Evolutionary conservation across 2,888 invertebrate species (phyloP), one percentile per base, ranked within the genome.

Genomic region (Spialia ferax): DNA sequence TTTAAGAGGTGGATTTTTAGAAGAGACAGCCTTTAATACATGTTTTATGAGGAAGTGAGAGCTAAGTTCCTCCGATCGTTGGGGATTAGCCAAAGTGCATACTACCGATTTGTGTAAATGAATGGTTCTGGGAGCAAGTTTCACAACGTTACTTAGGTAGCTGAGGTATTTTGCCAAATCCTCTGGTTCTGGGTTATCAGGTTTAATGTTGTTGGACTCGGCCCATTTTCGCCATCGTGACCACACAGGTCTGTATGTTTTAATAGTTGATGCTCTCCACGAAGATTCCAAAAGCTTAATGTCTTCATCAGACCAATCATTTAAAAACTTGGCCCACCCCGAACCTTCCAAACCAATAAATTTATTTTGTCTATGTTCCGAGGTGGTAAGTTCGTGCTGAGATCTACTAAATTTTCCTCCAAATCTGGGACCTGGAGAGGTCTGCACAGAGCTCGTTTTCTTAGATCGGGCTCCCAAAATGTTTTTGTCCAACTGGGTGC

Each of bases 31-130:
- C 13, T 50, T 50, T 11, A 50, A 11, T 5, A 50, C 22, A 13
- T 50, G 50, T 22, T 50, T 50, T 11, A 22, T 22, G 11, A 73
- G 13, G 11, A 52, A 62, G 45, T 66, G 66, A 10, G 66, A 54
- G 6, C 59, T 18, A 15, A 69, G 8, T 11, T 18, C 15, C 13
- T 8, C 42, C 38, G 23, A 13, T 18, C 6, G 22, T 23, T 20
- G 23, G 4, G 62, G 65, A 32, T 69, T 63, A 8, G 69, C 29
- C 23, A 69, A 59, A 6, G 63, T 69, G 1, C 32, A 54, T 35
- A 69, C 54, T 11, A 67, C 66, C 8, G 69, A 69, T 26, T 69
- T 69, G 18, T 69, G 69, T 13, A 69, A 38, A 23, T 29, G 29
- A 15, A 67, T 67, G 15, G 69, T 69, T 15, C 66, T 42, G 6